Percentiles rank a stretch among this genome's conserved stretches.
These are phyloP conservation scores for Eupeodes corollae DNA, from an alignment of 1,140 invertebrate species.

Conservation along the genomic window DNA sequence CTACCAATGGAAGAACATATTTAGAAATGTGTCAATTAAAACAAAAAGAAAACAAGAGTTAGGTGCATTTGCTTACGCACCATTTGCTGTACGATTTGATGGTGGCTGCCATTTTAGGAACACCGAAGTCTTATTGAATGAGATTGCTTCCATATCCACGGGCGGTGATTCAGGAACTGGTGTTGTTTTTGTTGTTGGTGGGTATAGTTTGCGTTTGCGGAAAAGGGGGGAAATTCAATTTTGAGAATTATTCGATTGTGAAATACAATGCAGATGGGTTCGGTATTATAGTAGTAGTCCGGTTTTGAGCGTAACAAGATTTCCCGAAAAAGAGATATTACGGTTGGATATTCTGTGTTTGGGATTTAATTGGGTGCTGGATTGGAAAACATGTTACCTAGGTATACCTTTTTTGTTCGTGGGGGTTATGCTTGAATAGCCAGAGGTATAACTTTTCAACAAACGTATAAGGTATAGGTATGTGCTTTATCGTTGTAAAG, in stretches of 20 bases:
- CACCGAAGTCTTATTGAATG: constrained; percentile 66
- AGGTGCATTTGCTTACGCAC: constrained; percentile 23
- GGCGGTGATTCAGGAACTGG: constrained; percentile 70
- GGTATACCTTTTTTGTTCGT: too few relatives aligned
- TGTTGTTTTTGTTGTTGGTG: too few relatives aligned
- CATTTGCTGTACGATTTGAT: constrained; percentile 56
- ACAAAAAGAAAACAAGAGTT: not conserved
- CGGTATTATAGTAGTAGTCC: not conserved
- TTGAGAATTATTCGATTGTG: not conserved
- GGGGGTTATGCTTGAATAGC: too few relatives aligned
- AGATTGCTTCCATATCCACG: constrained; percentile 62
- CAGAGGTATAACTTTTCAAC: too few relatives aligned
- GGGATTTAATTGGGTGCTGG: too few relatives aligned
- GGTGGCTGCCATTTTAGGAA: constrained; percentile 75
- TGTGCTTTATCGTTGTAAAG: too few relatives aligned
- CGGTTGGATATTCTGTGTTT: too few relatives aligned
- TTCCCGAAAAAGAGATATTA: not conserved
- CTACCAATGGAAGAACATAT: constrained; percentile 7
- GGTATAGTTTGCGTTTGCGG: not conserved
- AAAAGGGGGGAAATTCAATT: not conserved
- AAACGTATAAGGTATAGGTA: too few relatives aligned
- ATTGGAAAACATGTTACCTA: too few relatives aligned
- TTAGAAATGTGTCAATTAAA: not conserved
- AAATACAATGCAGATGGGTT: not conserved
- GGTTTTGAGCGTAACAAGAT: too few relatives aligned